Evolutionary conservation across 2,113 vertebrate genomes (phyloP), one percentile per base, ranked within the genome.

Genomic region (Clinocottus analis): DNA sequence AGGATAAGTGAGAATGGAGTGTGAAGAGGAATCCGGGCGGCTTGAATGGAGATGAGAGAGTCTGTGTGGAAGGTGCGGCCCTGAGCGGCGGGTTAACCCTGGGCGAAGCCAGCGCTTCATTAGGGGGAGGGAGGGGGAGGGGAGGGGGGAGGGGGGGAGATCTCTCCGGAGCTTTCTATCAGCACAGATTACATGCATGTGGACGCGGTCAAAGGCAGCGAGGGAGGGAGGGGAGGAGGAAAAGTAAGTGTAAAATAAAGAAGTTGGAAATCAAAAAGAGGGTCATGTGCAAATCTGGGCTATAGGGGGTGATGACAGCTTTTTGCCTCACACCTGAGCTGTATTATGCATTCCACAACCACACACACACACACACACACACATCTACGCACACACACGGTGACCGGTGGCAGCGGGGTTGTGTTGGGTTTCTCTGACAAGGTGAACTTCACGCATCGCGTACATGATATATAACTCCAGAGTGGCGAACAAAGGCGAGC

Each of bases 381-480:
- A 56, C 72, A 53, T 67, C 33, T 62, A 47, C 37, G 17, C 74
- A 61, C 66, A 81, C 78, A 60, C 83, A 39, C 75, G 47, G 85
- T 83, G 83, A 70, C 85, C 70, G 61, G 49, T 76, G 47, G 85
- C 83, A 58, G 82, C 80, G 45, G 76, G 90, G 83, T 82, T 85
- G 85, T 90, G 93, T 91, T 90, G 86, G 77, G 55, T 85, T 88
- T 79, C 79, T 90, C 74, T 93, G 93, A 94, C 91, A 92, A 90
- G 92, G 89, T 93, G 92, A 94, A 94, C 93, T 93, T 94, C 91
- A 94, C 83, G 93, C 94, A 93, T 94, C 90, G 89, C 25, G 75
- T 88, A 65, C 80, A 90, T 93, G 92, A 93, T 90, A 85, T 91
- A 93, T 92, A 92, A 91, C 85, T 87, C 72, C 59, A 1, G 77